Conservation (phyloP, 2,797 vertebrate species). For the Rallus crepitans region DNA sequence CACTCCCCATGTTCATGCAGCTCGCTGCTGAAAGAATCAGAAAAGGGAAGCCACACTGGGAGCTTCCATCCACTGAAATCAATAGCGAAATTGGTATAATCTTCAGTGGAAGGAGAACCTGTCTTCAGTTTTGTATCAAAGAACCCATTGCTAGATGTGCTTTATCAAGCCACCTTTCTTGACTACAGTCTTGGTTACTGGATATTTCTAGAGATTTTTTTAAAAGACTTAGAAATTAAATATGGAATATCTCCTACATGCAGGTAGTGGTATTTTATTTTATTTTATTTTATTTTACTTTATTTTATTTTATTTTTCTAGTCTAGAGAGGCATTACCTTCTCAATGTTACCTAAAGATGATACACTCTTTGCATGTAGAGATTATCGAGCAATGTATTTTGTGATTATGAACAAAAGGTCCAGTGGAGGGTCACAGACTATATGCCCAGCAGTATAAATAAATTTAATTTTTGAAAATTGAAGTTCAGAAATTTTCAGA, state of each 20-base stretch:
- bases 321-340: not conserved
- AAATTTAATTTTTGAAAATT: not conserved
- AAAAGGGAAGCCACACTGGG: not conserved
- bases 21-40: not conserved
- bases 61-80: not conserved
- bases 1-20: rapidly evolving
- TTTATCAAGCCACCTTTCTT: not conserved
- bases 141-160: not conserved
- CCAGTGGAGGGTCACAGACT: not conserved
- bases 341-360: not conserved
- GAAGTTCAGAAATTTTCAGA: not conserved
- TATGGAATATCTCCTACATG: not conserved
- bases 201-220: not conserved
- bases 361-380: not conserved
- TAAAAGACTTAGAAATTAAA: not conserved
- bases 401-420: not conserved
- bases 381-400: not conserved
- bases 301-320: not conserved
- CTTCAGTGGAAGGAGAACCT: not conserved
- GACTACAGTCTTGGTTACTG: not conserved
- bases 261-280: not conserved
- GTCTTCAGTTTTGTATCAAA: not conserved
- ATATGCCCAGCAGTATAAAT: not conserved
- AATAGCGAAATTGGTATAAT: not conserved
- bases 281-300: not conserved